These are phyloP conservation scores for Pipistrellus nathusii DNA, from an alignment of 2,797 vertebrate species.

Conservation along the genomic window DNA sequence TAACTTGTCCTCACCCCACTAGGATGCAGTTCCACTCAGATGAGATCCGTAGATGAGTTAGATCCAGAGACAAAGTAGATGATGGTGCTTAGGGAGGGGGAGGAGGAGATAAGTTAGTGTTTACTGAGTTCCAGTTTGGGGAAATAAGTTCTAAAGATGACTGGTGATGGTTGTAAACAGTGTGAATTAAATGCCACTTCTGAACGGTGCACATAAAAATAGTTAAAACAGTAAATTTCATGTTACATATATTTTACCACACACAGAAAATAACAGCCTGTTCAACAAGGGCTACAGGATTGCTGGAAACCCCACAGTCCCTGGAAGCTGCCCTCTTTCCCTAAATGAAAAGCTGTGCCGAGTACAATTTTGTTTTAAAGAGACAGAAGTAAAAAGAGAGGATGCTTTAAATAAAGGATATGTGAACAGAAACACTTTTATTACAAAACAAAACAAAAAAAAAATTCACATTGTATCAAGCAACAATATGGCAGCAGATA, in stretches of 20 bases:
- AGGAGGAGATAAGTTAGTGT: not conserved
- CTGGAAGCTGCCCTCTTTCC: not conserved
- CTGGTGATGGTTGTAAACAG: not conserved
- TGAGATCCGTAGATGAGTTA: not conserved
- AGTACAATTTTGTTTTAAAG: slow-evolving; percentile 72
- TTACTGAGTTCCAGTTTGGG: not conserved
- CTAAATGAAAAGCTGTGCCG: not conserved
- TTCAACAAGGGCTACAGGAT: not conserved
- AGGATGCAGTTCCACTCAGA: not conserved
- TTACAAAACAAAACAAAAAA: slow-evolving; percentile 85
- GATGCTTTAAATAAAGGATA: slow-evolving; percentile 70
- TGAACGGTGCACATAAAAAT: not conserved
- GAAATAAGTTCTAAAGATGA: not conserved
- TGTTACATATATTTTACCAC: not conserved
- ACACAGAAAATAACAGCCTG: not conserved
- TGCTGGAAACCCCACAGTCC: not conserved
- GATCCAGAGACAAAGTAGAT: too few species aligned
- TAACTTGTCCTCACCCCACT: not conserved
- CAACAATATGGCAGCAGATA: slow-evolving; percentile 88
- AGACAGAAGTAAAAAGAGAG: slow-evolving; percentile 83
- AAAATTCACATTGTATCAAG: slow-evolving; percentile 87
- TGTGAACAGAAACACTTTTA: slow-evolving; percentile 87
- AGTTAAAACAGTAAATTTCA: not conserved
- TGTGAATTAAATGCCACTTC: not conserved
- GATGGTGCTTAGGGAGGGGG: too few species aligned